These are phyloP conservation scores for Leucopsar rothschildi DNA, from an alignment of 2,113 vertebrate genomes.

Conservation along the genomic window DNA sequence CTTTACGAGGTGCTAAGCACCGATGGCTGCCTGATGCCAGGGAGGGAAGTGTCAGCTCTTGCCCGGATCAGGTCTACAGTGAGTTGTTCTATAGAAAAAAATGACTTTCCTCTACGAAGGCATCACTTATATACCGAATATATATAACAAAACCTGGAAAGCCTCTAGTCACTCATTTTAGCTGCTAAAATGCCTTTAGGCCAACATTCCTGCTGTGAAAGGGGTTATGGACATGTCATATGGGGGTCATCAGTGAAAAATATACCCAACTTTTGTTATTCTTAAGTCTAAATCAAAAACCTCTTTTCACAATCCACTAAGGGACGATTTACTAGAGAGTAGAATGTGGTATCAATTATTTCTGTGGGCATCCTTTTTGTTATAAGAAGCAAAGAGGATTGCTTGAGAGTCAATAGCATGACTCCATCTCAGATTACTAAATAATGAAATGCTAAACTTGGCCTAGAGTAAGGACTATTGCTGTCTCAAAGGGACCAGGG, in stretches of 20 bases:
- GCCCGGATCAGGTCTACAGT: constrained; percentile 20
- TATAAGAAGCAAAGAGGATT: constrained; percentile 67
- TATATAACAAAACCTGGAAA: constrained; percentile 68
- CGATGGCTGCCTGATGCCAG: not conserved
- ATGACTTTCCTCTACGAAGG: constrained; percentile 10
- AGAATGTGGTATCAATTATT: constrained; percentile 73
- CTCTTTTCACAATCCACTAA: constrained; percentile 48
- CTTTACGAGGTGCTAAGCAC: constrained; percentile 13
- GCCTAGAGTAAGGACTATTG: constrained; percentile 57
- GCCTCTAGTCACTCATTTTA: constrained; percentile 65
- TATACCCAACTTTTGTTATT: constrained; percentile 64
- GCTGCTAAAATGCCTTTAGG: constrained; percentile 55
- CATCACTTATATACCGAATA: constrained; percentile 57
- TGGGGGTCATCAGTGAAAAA: constrained; percentile 63
- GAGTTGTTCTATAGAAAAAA: constrained; percentile 33
- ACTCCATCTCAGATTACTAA: constrained; percentile 64
- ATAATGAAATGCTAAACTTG: constrained; percentile 61
- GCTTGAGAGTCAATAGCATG: constrained; percentile 52
- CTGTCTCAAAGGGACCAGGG: constrained; percentile 50
- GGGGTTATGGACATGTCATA: constrained; percentile 55
- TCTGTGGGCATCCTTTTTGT: constrained; percentile 73
- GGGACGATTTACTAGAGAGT: constrained; percentile 44
- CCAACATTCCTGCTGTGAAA: constrained; percentile 63
- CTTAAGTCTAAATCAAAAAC: constrained; percentile 64
- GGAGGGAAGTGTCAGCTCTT: not conserved